Evolutionary conservation across 2,888 invertebrate genomes (phyloP).

Genomic region (Chrysodeixis includens): DNA sequence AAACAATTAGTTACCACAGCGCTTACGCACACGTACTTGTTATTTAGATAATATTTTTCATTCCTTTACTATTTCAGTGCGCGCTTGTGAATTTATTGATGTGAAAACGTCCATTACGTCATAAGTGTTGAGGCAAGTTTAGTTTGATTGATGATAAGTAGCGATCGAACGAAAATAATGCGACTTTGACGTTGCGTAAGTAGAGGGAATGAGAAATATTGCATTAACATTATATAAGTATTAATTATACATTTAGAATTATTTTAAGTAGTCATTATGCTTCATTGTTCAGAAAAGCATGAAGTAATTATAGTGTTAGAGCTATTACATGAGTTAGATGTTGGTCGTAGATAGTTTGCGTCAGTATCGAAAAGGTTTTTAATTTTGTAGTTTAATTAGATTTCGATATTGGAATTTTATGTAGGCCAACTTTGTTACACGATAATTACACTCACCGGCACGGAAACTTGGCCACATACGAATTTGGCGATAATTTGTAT

Average conservation of each 20-base stretch:
- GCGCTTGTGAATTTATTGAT: constrained; percentile 74
- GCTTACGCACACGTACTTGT: constrained; percentile 22
- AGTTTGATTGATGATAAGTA: constrained; percentile 62
- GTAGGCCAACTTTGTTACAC: background rate
- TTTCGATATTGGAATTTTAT: background rate
- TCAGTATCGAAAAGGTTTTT: constrained; percentile 13
- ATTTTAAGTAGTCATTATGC: constrained; percentile 39
- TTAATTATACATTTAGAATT: constrained; percentile 44
- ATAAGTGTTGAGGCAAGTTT: constrained; percentile 72
- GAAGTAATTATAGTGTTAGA: constrained; percentile 45
- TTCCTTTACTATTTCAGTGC: constrained; percentile 82
- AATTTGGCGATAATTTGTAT: too few relatives aligned
- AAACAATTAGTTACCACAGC: constrained; percentile 30
- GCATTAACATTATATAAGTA: constrained; percentile 47
- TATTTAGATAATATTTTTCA: constrained; percentile 74
- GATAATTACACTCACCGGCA: too few relatives aligned
- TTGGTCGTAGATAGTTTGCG: constrained; percentile 34
- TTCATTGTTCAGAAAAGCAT: constrained; percentile 49
- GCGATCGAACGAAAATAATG: constrained; percentile 55
- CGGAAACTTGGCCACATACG: too few relatives aligned
- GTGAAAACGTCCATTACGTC: constrained; percentile 66
- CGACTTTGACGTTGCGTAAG: constrained; percentile 56
- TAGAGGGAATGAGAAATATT: constrained; percentile 76
- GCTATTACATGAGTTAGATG: constrained; percentile 35
- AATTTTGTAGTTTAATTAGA: background rate